Base-by-base conservation (phyloP, 2,888 invertebrate genomes). In the Strigamia transsilvanica region DNA sequence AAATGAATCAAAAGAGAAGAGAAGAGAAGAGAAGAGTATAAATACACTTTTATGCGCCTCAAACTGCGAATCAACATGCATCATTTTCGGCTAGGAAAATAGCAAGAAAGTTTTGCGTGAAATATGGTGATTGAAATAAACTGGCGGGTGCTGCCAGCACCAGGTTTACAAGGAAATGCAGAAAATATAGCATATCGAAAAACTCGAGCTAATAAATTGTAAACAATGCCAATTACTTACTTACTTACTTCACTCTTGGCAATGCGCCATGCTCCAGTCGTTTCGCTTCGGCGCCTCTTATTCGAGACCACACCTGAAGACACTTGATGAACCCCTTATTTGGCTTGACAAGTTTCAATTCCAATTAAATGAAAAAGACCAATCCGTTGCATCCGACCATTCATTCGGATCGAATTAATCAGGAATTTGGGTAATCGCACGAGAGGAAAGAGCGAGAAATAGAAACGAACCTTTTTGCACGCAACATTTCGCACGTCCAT, bases 251-350 rank as follows among this genome's bases (percentile, higher is more conserved):
- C 32, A n/a, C 9, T 12, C 15, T 27, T 73, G 73, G 73, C 73
- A 73, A 1, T 27, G 7, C 32, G 73, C 73, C 73, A 73, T 73
- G 73, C 73, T 15, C 27, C 32, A 73, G 73, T 73, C 73, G 73
- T 27, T 73, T 73, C 73, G 27, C 73, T 73, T 32, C 73, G 32
- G 73, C 73, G 32, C 73, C 73, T 61, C 27, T n/a, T 13, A n/a
- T 73, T 73, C 73, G 32, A n/a, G 73, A 73, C 73, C 73, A 73
- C 73, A 73, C 73, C 73, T 73, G 73, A 73, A 73, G 73, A 73
- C 73, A 27, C 27, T 73, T 27, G 73, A 73, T n/a, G 32, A 73
- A 73, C 73, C 32, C 73, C 73, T 32, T 32, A 73, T 73, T 73
- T 73, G 73, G 73, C 27, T 27, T 73, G 73, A 73, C 32, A 27